Evolutionary conservation across 2,797 vertebrate species (phyloP), one percentile per base, ranked within the genome.

Genomic region (Artibeus jamaicensis): DNA sequence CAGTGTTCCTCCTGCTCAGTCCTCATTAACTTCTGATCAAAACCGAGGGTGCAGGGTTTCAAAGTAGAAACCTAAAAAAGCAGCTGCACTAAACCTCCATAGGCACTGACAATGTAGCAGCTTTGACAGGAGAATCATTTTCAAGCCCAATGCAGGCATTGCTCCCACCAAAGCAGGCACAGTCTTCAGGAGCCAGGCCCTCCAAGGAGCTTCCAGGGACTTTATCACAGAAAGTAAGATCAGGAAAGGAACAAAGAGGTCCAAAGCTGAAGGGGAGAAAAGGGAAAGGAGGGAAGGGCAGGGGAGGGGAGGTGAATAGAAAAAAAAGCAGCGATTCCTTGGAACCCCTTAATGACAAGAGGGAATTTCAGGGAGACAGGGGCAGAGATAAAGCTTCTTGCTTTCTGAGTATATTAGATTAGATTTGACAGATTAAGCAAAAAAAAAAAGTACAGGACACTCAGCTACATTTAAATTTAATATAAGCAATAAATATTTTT

Each of bases 401-500:
- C 26, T 94, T 89, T 48, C 87, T 90, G 48, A 39, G 37, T 65
- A 46, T 15, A 79, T 67, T 77, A 7, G 18, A 50, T 7, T 34
- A 59, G 11, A 2, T 8, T 42, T 77, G 26, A 16, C 53, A 74
- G 73, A 39, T 55, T 77, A 50, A 73, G 71, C 57, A 92, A 92
- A 93, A 50, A 76, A 76, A 74, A 86, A 85, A n/a, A n/a, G n/a
- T 62, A 37, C 29, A 79, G 29, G 67, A 57, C 55, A 46, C 55
- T 21, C 32, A 82, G 42, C 19, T 57, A 85, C 16, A 86, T 68
- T 7, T 77, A 26, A 89, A 92, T 74, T 92, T 96, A 55, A 84
- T 34, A 70, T 74, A 48, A 96, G 46, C 34, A 53, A 83, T 50
- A 62, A 65, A 39, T 48, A 22, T 21, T 68, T 91, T n/a, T 32